Evolutionary conservation across 2,888 invertebrate genomes (phyloP).

Genomic region (Neoitamus cyanurus): DNA sequence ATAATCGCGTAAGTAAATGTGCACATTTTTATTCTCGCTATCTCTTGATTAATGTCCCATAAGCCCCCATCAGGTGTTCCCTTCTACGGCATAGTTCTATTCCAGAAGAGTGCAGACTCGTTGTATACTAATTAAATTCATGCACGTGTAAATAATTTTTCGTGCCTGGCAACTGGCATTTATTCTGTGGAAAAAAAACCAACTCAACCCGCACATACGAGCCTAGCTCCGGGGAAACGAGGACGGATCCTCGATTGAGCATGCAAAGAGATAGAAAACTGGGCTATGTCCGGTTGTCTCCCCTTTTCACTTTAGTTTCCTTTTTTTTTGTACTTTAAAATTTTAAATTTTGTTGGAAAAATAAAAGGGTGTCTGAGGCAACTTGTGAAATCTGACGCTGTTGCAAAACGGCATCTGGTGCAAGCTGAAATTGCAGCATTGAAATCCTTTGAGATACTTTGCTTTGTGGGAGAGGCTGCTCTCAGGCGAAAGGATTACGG

Average conservation of each 20-base stretch:
- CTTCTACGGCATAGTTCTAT: background rate
- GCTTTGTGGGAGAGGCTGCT: background rate
- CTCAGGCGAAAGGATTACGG: background rate
- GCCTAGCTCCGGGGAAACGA: background rate
- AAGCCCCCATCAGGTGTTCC: background rate
- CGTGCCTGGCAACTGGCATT: background rate
- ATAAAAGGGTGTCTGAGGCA: background rate
- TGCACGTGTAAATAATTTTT: background rate
- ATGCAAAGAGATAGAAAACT: background rate
- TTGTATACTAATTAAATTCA: background rate
- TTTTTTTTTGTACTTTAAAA: background rate
- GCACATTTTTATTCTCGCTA: background rate
- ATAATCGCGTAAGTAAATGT: no score
- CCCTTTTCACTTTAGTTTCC: background rate
- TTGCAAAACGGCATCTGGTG: background rate
- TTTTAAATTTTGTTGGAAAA: background rate
- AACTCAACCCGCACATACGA: background rate
- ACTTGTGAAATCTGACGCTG: background rate
- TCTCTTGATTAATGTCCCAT: background rate
- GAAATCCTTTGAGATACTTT: background rate
- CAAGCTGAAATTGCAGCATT: background rate
- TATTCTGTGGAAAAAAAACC: background rate
- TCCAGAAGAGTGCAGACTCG: background rate
- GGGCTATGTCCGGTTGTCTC: background rate
- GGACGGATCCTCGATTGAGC: background rate